phyloP scores from a whole-genome alignment of 2,797 vertebrate species.

The Hybognathus amarus region DNA sequence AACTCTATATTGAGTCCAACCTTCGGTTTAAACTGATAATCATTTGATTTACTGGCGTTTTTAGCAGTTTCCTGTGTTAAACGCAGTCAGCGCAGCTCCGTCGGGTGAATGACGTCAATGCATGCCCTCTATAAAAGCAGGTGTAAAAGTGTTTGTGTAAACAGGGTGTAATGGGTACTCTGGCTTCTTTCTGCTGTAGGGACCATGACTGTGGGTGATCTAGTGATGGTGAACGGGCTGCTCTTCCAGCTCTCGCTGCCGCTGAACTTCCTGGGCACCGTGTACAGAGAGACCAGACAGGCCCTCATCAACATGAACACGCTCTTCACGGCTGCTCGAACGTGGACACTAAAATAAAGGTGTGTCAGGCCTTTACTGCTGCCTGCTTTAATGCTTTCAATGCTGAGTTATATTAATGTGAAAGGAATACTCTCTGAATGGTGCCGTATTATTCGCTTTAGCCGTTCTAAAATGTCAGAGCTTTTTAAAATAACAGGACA shows the following conservation, averaged over 20 bases:
- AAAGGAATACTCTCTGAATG: neutral
- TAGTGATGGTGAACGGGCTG: constrained; percentile 98
- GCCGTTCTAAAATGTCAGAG: constrained; percentile 43
- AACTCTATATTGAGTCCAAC: no score
- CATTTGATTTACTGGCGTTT: no score
- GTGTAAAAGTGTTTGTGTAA: constrained; percentile 35
- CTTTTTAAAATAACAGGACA: constrained; percentile 32
- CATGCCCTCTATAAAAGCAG: neutral
- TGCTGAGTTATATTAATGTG: neutral
- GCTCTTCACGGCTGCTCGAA: constrained; percentile 92
- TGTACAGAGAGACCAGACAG: constrained; percentile 98
- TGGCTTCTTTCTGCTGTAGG: constrained; percentile 72
- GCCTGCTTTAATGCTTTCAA: neutral
- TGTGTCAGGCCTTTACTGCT: constrained; percentile 55
- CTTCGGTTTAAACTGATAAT: no score
- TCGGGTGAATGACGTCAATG: no score
- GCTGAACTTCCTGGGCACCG: constrained; percentile 97
- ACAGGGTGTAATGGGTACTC: neutral
- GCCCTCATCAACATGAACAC: constrained; percentile 99
- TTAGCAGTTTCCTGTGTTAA: no score
- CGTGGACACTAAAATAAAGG: constrained; percentile 95
- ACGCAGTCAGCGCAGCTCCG: no score
- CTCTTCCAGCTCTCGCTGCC: constrained; percentile 97
- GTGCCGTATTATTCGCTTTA: constrained; percentile 3
- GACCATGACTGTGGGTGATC: constrained; percentile 92